Evolutionary conservation across 2,888 invertebrate genomes (phyloP).

Genomic region (Ectemnius lituratus): DNA sequence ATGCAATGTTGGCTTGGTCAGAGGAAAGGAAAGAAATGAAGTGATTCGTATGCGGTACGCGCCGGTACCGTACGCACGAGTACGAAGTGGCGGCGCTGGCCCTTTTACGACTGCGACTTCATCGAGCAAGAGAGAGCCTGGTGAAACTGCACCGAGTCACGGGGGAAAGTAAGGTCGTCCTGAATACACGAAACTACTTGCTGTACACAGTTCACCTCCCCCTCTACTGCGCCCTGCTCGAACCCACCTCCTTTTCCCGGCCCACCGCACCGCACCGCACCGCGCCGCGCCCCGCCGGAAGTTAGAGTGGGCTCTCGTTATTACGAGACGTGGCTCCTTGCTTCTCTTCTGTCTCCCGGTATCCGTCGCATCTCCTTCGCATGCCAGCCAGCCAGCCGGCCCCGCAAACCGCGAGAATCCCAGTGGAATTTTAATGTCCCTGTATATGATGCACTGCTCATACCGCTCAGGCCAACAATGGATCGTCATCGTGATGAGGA

Average conservation of each 20-base stretch:
- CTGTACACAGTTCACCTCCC: conserved; percentile 3
- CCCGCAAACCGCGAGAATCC: conserved; percentile 19
- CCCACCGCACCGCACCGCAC: conserved; percentile 17
- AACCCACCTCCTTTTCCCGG: conserved; percentile 4
- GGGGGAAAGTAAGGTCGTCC: conserved; percentile 25
- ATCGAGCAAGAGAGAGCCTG: conserved; percentile 1
- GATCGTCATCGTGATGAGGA: too few species aligned
- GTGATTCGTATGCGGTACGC: conserved; percentile 69
- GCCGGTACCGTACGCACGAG: conserved; percentile 42
- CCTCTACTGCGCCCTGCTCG: conserved; percentile 22
- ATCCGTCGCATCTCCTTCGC: conserved; percentile 30
- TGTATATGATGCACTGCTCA: neutral
- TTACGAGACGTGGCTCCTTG: conserved; percentile 37
- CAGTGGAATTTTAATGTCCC: conserved; percentile 44
- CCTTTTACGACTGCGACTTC: conserved; percentile 47
- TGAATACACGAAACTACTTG: conserved; percentile 30
- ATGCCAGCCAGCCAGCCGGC: conserved; percentile 12
- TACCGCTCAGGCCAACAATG: too few species aligned
- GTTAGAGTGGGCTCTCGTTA: conserved; percentile 35
- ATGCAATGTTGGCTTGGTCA: conserved; percentile 23
- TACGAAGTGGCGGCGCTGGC: conserved; percentile 43
- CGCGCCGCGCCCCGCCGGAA: conserved; percentile 30
- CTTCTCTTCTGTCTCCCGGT: conserved; percentile 13
- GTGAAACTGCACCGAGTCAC: conserved; percentile 7
- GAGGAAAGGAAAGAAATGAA: conserved; percentile 58